A percentile compares a stretch with the other conserved stretches of the same genome.
Conservation (phyloP, 2,888 invertebrate genomes). For the Drosophila anomalipes region DNA sequence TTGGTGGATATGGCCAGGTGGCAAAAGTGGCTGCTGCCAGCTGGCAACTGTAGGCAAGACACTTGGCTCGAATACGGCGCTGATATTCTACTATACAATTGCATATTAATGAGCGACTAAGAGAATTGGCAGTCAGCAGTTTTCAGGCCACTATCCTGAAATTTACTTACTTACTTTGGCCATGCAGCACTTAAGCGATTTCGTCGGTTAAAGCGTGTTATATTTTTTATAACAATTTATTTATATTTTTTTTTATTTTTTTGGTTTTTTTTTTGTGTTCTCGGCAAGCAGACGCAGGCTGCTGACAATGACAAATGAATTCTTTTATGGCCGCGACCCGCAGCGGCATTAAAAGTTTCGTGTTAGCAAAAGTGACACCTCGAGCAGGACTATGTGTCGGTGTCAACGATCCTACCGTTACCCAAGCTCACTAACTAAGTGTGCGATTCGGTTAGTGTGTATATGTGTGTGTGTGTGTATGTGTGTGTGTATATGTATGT, state of each 20-base stretch:
- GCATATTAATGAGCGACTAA: conserved; percentile 78
- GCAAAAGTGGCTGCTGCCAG: conserved; percentile 38
- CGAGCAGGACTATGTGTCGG: conserved; percentile 40
- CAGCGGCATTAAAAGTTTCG: conserved; percentile 75
- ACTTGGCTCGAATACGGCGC: conserved; percentile 17
- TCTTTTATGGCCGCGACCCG: conserved; percentile 78
- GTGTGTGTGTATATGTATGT: conserved; percentile 15
- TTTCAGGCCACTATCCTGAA: conserved; percentile 30
- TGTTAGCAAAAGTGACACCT: conserved; percentile 75
- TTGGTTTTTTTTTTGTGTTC: neutral
- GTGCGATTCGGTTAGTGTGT: conserved; percentile 10
- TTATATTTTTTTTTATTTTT: neutral
- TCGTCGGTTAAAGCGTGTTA: conserved; percentile 61
- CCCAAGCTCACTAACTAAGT: conserved; percentile 11
- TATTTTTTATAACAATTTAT: neutral
- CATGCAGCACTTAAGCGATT: conserved; percentile 54
- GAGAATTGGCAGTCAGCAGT: conserved; percentile 45
- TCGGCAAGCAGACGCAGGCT: conserved; percentile 55
- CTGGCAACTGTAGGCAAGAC: conserved; percentile 25
- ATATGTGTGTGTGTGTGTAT: conserved; percentile 13
- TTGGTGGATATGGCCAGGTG: conserved; percentile 25
- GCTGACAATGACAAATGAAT: conserved; percentile 82
- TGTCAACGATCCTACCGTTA: conserved; percentile 26
- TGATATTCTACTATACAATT: conserved; percentile 42
- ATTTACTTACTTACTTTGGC: conserved; percentile 30